phyloP scores from a whole-genome alignment of 2,113 vertebrate species.

The Oreamnos americanus region DNA sequence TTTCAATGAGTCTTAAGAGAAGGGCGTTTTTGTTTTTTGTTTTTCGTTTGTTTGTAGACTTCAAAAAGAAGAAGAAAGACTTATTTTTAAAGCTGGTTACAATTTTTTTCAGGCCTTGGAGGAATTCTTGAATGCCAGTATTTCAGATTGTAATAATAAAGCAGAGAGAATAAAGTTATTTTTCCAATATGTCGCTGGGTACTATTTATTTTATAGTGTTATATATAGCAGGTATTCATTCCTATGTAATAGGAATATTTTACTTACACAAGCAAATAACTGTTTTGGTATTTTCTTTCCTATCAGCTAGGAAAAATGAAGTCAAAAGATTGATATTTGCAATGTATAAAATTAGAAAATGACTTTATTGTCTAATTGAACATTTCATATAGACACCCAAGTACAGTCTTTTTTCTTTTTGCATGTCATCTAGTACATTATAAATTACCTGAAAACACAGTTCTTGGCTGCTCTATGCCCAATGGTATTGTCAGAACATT shows the following conservation, averaged over 20 bases:
- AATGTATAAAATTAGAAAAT: background rate
- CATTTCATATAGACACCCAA: background rate
- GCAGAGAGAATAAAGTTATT: background rate
- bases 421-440: background rate
- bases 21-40: background rate
- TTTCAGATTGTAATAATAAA: background rate
- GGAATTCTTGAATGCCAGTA: background rate
- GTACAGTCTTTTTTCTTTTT: background rate
- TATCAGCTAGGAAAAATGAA: background rate
- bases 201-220: background rate
- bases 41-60: background rate
- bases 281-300: background rate
- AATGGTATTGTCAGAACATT: background rate
- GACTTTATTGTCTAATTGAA: background rate
- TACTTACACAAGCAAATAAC: background rate
- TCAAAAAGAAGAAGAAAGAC: background rate
- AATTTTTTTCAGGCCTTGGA: background rate
- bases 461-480: background rate
- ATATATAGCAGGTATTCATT: background rate
- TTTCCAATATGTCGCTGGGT: background rate
- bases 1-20: constrained; percentile 15
- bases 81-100: background rate
- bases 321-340: background rate
- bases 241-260: background rate
- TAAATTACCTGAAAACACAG: background rate